Evolutionary conservation across 2,888 invertebrate species (phyloP).

Genomic region (Cenopis cana): DNA sequence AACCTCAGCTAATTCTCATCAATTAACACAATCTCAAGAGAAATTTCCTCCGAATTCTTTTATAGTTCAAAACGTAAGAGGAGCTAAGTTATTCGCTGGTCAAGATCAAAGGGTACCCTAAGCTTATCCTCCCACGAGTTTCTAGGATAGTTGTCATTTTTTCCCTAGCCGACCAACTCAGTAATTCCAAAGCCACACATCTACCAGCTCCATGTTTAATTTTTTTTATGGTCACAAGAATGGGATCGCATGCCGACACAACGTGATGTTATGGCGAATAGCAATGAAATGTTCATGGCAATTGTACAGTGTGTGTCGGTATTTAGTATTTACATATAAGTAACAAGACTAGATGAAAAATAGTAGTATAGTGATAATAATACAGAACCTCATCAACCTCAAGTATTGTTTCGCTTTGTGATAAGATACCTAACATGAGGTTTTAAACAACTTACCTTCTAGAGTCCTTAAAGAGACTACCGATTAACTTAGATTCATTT

Average conservation of each 20-base stretch:
- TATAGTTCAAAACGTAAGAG: not conserved
- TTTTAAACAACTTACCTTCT: no score
- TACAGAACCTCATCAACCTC: not conserved
- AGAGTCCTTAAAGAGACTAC: no score
- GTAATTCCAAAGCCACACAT: slow-evolving; percentile 56
- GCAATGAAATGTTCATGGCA: slow-evolving; percentile 10
- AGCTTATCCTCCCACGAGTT: slow-evolving; percentile 40
- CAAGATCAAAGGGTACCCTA: slow-evolving; percentile 12
- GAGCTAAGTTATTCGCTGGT: not conserved
- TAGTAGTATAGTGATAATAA: not conserved
- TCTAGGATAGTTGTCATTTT: slow-evolving; percentile 57
- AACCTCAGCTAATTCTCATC: not conserved
- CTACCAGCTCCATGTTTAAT: slow-evolving; percentile 56
- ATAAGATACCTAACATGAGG: not conserved
- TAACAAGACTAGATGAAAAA: not conserved
- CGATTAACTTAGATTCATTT: not conserved
- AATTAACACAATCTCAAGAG: not conserved
- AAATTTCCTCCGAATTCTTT: not conserved
- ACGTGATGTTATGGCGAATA: slow-evolving; percentile 54
- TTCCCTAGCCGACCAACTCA: slow-evolving; percentile 62
- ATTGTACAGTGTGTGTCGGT: slow-evolving; percentile 8
- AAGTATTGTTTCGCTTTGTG: not conserved
- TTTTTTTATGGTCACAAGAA: slow-evolving; percentile 54
- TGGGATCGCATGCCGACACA: slow-evolving; percentile 52
- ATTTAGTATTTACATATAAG: no score